phyloP scores from a whole-genome alignment of 92 coral and sea anemone species.

The Palythoa heliodiscus region DNA sequence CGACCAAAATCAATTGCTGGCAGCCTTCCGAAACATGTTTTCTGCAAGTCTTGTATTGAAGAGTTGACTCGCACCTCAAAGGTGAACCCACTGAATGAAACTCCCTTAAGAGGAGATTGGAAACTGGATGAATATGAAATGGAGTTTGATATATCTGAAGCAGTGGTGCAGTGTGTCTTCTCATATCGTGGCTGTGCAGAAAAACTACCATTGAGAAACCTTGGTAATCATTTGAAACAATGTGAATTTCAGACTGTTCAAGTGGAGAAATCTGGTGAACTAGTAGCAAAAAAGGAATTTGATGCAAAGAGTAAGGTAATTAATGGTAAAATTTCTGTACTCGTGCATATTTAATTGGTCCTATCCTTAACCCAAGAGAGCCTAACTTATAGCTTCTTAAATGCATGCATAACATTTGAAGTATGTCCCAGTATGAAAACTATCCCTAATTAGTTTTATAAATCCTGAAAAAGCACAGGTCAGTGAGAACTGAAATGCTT shows the following conservation, averaged over 20 bases:
- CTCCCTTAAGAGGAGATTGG: conserved; percentile 77
- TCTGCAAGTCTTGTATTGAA: conserved; percentile 88
- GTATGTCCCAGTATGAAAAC: no score
- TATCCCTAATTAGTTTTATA: no score
- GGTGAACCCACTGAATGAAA: conserved; percentile 83
- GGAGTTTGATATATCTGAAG: conserved; percentile 66
- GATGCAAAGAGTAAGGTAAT: conserved; percentile 83
- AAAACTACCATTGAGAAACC: conserved; percentile 64
- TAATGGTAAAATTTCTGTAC: neutral
- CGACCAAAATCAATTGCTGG: conserved; percentile 83
- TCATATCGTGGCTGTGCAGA: conserved; percentile 84
- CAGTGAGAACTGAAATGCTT: no score
- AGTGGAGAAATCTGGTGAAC: conserved; percentile 83
- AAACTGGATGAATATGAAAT: conserved; percentile 70
- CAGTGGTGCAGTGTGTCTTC: conserved; percentile 68
- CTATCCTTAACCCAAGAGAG: no score
- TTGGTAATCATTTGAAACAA: conserved; percentile 75
- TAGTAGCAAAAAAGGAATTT: conserved; percentile 68
- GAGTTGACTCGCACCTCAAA: conserved; percentile 94
- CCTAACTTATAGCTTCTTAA: no score
- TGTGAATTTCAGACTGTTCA: conserved; percentile 77
- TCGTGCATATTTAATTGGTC: no score
- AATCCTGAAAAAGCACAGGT: no score
- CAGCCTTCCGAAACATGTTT: conserved; percentile 79
- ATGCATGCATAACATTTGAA: no score